phyloP scores from a whole-genome alignment of 2,888 invertebrate species.

The Gortyna flavago region DNA sequence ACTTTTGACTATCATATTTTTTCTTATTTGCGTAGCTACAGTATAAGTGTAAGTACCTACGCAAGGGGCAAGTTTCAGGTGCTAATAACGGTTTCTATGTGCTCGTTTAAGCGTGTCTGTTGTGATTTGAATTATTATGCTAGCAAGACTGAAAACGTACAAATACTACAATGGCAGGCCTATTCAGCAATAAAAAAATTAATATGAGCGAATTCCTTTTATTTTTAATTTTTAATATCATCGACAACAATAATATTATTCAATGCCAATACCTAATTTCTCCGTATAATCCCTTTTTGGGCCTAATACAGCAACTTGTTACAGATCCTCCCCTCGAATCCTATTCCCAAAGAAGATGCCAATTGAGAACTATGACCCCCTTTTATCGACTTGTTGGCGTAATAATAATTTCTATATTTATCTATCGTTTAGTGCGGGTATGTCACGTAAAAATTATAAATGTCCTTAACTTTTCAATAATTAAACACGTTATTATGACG shows the following conservation, averaged over 20 bases:
- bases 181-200: too few relatives aligned
- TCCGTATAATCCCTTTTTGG: background rate
- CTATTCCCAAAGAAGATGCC: constrained; percentile 23
- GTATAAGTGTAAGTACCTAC: background rate
- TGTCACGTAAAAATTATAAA: background rate
- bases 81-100: background rate
- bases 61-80: background rate
- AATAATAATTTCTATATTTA: constrained; percentile 21
- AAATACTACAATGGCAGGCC: background rate
- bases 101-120: background rate
- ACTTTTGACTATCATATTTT: constrained; percentile 26
- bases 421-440: constrained; percentile 24
- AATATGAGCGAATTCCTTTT: background rate
- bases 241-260: background rate
- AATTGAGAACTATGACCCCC: background rate
- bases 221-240: background rate
- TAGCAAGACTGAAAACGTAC: background rate
- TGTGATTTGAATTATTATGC: background rate
- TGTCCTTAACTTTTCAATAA: constrained; percentile 11
- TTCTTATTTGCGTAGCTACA: background rate
- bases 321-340: constrained; percentile 46
- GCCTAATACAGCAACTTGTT: constrained; percentile 54
- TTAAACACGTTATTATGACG: constrained; percentile 21
- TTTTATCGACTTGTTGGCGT: constrained; percentile 12
- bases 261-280: background rate